phyloP scores from a whole-genome alignment of 2,797 vertebrate species.

The Rhynchotus rufescens region DNA sequence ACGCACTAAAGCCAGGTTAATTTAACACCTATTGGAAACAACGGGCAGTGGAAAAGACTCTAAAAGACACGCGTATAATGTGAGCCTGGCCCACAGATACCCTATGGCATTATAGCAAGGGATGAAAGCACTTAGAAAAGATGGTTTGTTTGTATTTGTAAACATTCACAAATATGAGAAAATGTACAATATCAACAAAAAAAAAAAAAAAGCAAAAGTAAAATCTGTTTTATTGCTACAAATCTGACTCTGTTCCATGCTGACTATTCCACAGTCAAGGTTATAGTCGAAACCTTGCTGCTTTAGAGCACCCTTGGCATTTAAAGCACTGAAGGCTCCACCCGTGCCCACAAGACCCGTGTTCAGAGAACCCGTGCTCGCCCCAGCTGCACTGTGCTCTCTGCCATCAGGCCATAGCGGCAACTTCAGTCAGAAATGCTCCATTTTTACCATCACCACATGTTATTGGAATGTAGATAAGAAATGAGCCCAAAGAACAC shows the following conservation, averaged over 20 bases:
- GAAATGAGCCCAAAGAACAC: constrained; percentile 64
- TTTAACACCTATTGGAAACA: constrained; percentile 31
- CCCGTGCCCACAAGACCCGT: constrained; percentile 9
- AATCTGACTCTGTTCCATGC: neutral
- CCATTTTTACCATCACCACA: constrained; percentile 44
- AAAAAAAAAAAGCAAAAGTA: neutral
- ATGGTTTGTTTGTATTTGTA: neutral
- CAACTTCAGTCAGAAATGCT: constrained; percentile 45
- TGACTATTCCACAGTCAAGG: neutral
- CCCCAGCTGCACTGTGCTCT: constrained; percentile 36
- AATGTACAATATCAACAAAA: neutral
- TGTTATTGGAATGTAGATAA: constrained; percentile 60
- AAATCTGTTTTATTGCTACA: constrained; percentile 21
- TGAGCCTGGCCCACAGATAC: neutral
- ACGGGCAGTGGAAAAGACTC: neutral
- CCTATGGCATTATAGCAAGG: neutral
- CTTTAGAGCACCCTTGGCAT: constrained; percentile 20
- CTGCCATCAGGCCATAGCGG: constrained; percentile 28
- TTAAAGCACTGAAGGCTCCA: constrained; percentile 34
- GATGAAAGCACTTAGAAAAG: neutral
- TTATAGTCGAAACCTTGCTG: neutral
- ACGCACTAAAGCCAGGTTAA: constrained; percentile 16
- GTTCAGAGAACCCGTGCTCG: constrained; percentile 33
- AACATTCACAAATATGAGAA: neutral
- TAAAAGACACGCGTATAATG: neutral